A percentile compares a stretch with the other conserved stretches of the same genome.
phyloP scores from a whole-genome alignment of 1,140 invertebrate genomes.

The Micrasema minimum region DNA sequence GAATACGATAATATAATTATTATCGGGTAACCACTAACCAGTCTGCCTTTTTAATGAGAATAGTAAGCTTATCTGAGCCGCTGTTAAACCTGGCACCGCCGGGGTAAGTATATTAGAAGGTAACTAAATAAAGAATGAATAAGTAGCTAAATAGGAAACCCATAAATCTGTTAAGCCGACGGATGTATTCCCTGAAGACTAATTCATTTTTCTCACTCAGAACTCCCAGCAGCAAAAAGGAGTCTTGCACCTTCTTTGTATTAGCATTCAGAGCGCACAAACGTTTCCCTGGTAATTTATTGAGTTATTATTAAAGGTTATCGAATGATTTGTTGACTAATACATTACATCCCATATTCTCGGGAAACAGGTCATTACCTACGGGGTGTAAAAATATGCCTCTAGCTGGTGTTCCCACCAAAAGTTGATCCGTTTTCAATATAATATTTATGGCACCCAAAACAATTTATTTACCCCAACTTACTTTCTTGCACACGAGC shows the following conservation, averaged over 20 bases:
- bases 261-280: constrained; percentile 18
- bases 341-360: too few relatives aligned
- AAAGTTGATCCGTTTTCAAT: too few relatives aligned
- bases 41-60: too few relatives aligned
- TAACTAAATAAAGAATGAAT: not conserved
- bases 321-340: constrained; percentile 10
- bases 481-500: too few relatives aligned
- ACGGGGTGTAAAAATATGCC: too few relatives aligned
- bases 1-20: too few relatives aligned
- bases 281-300: constrained; percentile 11
- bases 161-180: constrained; percentile 3
- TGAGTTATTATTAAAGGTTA: constrained; percentile 21
- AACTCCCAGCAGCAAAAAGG: not conserved
- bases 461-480: too few relatives aligned
- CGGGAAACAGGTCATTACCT: too few relatives aligned
- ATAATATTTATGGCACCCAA: too few relatives aligned
- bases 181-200: not conserved
- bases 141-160: constrained; percentile 4
- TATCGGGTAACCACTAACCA: too few relatives aligned
- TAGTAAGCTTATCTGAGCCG: too few relatives aligned
- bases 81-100: not conserved
- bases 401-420: too few relatives aligned
- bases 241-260: not conserved
- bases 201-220: constrained; percentile 10
- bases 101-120: not conserved